A percentile compares a stretch with the other conserved stretches of the same genome.
phyloP scores from a whole-genome alignment of 2,113 vertebrate species.

The Carollia perspicillata region DNA sequence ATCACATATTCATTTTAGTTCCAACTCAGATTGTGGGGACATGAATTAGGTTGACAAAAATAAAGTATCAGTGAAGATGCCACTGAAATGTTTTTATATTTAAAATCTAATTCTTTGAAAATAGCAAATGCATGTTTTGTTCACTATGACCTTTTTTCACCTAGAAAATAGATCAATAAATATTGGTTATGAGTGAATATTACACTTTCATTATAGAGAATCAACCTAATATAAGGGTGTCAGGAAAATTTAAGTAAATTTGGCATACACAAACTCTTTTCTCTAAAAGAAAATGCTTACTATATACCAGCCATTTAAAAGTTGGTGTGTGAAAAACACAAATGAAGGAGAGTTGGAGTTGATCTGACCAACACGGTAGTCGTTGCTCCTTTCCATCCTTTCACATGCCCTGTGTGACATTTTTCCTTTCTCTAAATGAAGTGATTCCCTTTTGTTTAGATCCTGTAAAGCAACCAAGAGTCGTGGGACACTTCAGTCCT shows the following conservation, averaged over 20 bases:
- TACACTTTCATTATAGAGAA: not conserved
- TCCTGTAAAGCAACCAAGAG: not conserved
- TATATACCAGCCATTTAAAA: not conserved
- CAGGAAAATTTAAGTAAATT: not conserved
- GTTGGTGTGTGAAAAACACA: not conserved
- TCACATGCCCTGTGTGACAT: not conserved
- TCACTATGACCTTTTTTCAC: not conserved
- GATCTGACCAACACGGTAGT: not conserved
- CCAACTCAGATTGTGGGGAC: not conserved
- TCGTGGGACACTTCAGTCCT: not conserved
- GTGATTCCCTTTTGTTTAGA: not conserved
- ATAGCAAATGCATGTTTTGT: not conserved
- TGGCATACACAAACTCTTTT: not conserved
- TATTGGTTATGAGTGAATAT: not conserved
- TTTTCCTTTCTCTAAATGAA: not conserved
- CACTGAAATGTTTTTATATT: not conserved
- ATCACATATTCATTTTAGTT: constrained; percentile 26
- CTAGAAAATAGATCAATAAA: not conserved
- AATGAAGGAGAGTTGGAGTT: not conserved
- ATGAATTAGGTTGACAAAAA: not conserved
- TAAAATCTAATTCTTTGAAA: not conserved
- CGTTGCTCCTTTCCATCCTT: not conserved
- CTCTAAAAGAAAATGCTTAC: not conserved
- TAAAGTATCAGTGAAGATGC: not conserved
- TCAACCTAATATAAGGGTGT: not conserved